Evolutionary conservation across 2,888 invertebrate species (phyloP).

Genomic region (Ectobius pallidus): DNA sequence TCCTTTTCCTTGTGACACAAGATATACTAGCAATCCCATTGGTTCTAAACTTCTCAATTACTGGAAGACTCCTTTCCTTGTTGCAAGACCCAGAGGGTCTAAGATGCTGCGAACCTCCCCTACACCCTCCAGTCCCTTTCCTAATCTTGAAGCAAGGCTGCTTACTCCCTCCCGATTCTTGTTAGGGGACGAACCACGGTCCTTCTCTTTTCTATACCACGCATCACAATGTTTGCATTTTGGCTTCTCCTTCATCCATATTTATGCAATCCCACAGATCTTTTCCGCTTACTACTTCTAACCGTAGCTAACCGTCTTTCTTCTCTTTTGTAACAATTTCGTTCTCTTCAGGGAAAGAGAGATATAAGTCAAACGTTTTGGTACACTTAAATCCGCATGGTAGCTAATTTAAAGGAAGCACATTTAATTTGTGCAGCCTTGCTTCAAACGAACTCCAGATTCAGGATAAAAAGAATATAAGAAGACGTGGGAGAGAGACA

Average conservation of each 20-base stretch:
- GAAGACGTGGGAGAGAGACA: too few species aligned
- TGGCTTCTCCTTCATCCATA: slow-evolving; percentile 24
- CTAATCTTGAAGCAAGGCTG: neutral
- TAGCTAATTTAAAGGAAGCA: neutral
- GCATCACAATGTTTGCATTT: slow-evolving; percentile 18
- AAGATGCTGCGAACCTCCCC: neutral
- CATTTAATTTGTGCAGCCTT: neutral
- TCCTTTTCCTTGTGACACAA: slow-evolving; percentile 11
- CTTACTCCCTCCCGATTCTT: neutral
- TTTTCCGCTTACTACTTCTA: slow-evolving; percentile 15
- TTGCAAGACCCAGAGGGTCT: slow-evolving; percentile 8
- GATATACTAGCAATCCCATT: slow-evolving; percentile 14
- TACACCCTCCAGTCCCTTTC: too few species aligned
- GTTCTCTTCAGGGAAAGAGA: neutral
- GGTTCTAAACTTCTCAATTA: slow-evolving; percentile 23
- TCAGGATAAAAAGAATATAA: too few species aligned
- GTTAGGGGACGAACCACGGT: slow-evolving; percentile 8
- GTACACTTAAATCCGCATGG: neutral
- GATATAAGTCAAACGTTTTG: neutral
- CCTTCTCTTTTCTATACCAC: neutral
- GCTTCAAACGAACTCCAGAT: too few species aligned
- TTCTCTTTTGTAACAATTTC: neutral
- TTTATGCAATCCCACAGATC: slow-evolving; percentile 22
- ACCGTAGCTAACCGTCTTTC: neutral
- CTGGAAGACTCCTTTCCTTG: slow-evolving; percentile 4